Conservation (phyloP, 1,140 invertebrate genomes). For the Drosophila repletoides region DNA sequence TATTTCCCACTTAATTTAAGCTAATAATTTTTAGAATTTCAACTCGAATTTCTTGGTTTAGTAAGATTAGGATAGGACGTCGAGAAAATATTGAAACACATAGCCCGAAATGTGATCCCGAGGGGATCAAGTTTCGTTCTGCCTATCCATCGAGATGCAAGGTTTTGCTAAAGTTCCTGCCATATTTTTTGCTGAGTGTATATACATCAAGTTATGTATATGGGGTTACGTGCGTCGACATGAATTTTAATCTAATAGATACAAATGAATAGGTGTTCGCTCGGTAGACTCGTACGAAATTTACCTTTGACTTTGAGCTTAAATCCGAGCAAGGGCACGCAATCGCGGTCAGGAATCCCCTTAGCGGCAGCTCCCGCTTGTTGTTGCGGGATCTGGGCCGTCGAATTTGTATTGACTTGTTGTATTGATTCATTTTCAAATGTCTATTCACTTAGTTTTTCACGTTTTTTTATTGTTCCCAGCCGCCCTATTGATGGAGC, state of each 20-base stretch:
- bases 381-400: not conserved
- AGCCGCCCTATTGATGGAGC: slow-evolving; percentile 40
- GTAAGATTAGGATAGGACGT: too few species aligned
- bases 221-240: slow-evolving; percentile 62
- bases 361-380: not conserved
- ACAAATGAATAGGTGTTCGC: slow-evolving; percentile 81
- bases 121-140: too few species aligned
- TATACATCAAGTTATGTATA: slow-evolving; percentile 35
- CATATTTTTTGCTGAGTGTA: too few species aligned
- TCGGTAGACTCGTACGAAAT: slow-evolving; percentile 57
- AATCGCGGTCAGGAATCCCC: slow-evolving; percentile 12
- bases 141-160: too few species aligned
- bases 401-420: not conserved
- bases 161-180: too few species aligned
- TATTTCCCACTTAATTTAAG: too few species aligned
- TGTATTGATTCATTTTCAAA: slow-evolving; percentile 35
- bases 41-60: too few species aligned
- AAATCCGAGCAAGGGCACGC: slow-evolving; percentile 3
- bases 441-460: slow-evolving; percentile 26
- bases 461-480: slow-evolving; percentile 54
- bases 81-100: too few species aligned
- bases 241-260: slow-evolving; percentile 82
- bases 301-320: slow-evolving; percentile 33
- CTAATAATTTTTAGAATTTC: too few species aligned
- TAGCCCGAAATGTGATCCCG: too few species aligned